A percentile compares a stretch with the other conserved stretches of the same genome.
phyloP scores from a whole-genome alignment of 2,888 invertebrate species.

The Agrochola circellaris region DNA sequence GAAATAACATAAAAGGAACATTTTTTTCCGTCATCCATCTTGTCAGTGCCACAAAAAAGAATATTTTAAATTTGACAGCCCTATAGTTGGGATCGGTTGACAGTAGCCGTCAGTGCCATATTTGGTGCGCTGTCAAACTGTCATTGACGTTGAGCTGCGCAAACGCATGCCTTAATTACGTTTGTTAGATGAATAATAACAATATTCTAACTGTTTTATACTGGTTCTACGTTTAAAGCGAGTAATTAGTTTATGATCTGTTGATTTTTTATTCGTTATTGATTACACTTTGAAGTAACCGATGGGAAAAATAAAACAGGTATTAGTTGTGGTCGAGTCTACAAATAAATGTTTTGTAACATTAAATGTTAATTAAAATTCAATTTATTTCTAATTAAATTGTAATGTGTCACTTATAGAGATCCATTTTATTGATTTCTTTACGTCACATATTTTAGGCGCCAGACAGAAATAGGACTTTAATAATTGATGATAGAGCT shows the following conservation, averaged over 20 bases:
- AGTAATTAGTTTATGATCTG: conserved; percentile 32
- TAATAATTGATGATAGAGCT: too few relatives aligned
- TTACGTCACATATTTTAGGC: too few relatives aligned
- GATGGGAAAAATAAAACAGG: neutral
- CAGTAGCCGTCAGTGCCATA: conserved; percentile 79
- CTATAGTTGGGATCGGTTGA: conserved; percentile 66
- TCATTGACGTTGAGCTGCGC: conserved; percentile 74
- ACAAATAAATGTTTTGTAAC: conserved; percentile 5
- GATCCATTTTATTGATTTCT: too few relatives aligned
- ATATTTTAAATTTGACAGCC: conserved; percentile 61
- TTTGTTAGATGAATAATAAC: conserved; percentile 67
- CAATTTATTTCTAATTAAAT: conserved; percentile 18
- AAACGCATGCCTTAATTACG: conserved; percentile 63
- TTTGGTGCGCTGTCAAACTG: conserved; percentile 83
- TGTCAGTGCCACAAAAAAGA: conserved; percentile 44
- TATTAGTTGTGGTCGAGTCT: neutral
- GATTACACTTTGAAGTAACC: conserved; percentile 31
- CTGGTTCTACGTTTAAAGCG: conserved; percentile 11
- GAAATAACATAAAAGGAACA: conserved; percentile 42
- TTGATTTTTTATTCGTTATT: conserved; percentile 41
- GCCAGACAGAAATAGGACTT: too few relatives aligned
- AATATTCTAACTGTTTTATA: conserved; percentile 55
- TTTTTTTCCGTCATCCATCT: conserved; percentile 56
- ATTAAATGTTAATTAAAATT: conserved; percentile 15
- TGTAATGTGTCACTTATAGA: neutral